Evolutionary conservation across 2,113 vertebrate genomes (phyloP).

Genomic region (Gallinago paraguaiae): DNA sequence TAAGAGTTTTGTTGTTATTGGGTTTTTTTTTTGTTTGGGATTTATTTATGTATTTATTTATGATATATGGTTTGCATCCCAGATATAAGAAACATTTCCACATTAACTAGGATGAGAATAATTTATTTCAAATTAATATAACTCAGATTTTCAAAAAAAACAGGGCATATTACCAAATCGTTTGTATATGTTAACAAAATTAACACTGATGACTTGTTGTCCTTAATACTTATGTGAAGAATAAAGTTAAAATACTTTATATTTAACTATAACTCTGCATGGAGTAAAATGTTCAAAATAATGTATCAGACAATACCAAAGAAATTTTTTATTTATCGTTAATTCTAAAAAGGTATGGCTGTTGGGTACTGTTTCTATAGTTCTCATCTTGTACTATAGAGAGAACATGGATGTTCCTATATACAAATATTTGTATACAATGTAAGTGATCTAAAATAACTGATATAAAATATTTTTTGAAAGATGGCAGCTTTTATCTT

Average conservation of each 20-base stretch:
- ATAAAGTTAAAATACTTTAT: not conserved
- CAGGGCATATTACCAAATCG: not conserved
- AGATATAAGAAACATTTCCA: not conserved
- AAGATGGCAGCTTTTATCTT: not conserved
- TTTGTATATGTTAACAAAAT: not conserved
- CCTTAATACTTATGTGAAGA: not conserved
- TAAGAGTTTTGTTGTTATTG: not conserved
- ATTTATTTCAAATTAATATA: not conserved
- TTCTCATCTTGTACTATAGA: not conserved
- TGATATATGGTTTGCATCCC: not conserved
- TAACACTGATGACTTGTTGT: not conserved
- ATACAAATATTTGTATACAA: not conserved
- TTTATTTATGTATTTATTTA: not conserved
- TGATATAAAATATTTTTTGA: not conserved
- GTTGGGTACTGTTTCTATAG: not conserved
- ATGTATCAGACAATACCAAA: not conserved
- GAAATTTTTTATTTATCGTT: not conserved
- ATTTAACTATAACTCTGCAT: not conserved
- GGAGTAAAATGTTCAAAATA: not conserved
- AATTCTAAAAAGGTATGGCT: not conserved
- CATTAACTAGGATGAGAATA: not conserved
- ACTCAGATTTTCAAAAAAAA: not conserved
- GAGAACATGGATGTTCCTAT: not conserved
- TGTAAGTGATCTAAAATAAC: not conserved
- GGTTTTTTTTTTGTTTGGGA: not conserved